Evolutionary conservation across 2,797 vertebrate species (phyloP).

Genomic region (Crenichthys baileyi): DNA sequence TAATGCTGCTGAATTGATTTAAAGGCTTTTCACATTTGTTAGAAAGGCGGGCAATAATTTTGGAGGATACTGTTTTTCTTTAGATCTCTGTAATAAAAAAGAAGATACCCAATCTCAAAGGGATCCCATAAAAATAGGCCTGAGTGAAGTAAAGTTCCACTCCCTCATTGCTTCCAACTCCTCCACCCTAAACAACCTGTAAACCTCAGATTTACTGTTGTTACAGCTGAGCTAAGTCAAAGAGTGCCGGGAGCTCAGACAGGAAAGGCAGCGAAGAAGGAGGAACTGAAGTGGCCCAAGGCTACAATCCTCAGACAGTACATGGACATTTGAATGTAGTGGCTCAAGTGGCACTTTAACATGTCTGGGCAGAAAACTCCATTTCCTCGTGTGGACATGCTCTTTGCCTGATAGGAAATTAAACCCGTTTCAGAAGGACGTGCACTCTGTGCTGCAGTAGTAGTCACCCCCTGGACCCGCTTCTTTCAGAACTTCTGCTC

Average conservation of each 20-base stretch:
- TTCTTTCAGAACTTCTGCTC: background rate
- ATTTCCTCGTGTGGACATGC: conserved; percentile 54
- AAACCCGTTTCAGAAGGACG: conserved; percentile 47
- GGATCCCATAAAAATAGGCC: conserved; percentile 20
- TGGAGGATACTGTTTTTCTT: background rate
- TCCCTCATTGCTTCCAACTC: conserved; percentile 36
- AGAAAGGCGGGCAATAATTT: background rate
- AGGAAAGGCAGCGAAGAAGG: conserved; percentile 61
- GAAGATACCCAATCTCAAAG: conserved; percentile 18
- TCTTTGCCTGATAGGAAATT: conserved; percentile 68
- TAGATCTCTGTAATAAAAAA: conserved; percentile 2
- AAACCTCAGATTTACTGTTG: conserved; percentile 73
- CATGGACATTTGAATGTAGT: conserved; percentile 51
- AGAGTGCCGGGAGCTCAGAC: conserved; percentile 69
- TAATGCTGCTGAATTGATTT: background rate
- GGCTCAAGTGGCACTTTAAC: conserved; percentile 47
- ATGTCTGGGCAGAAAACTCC: conserved; percentile 51
- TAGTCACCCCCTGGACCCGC: background rate
- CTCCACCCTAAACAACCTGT: conserved; percentile 68
- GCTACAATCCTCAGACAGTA: conserved; percentile 60
- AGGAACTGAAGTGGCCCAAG: conserved; percentile 43
- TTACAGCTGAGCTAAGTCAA: conserved; percentile 76
- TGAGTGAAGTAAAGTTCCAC: conserved; percentile 40
- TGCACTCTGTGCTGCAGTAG: background rate
- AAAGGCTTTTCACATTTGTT: background rate